A percentile compares a stretch with the other conserved stretches of the same genome.
Conservation (phyloP, 1,140 invertebrate genomes). For the Apolygus lucorum region DNA sequence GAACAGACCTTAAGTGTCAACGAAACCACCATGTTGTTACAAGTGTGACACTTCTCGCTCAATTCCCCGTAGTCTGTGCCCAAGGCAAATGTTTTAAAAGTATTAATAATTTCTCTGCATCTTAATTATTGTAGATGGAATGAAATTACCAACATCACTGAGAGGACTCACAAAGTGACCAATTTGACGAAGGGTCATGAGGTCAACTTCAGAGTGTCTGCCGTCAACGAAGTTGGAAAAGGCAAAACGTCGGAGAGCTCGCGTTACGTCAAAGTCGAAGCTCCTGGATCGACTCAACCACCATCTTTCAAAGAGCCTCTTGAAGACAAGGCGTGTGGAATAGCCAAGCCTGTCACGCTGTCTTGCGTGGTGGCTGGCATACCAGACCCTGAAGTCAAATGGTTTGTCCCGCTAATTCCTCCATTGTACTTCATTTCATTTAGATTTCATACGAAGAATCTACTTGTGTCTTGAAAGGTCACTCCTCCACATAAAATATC, state of each 20-base stretch:
- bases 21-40: too few relatives aligned
- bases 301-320: constrained; percentile 54
- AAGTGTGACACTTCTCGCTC: too few relatives aligned
- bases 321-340: constrained; percentile 47
- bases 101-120: too few relatives aligned
- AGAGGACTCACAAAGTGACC: constrained; percentile 53
- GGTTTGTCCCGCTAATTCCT: constrained; percentile 53
- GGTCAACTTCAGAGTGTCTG: constrained; percentile 64
- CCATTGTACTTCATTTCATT: too few relatives aligned
- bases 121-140: constrained; percentile 48
- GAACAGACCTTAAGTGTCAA: too few relatives aligned
- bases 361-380: constrained; percentile 69
- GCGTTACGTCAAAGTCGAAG: constrained; percentile 47
- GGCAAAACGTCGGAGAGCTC: constrained; percentile 51
- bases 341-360: constrained; percentile 53
- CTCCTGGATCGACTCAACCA: constrained; percentile 45
- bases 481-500: too few relatives aligned
- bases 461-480: too few relatives aligned
- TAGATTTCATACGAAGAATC: too few relatives aligned
- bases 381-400: constrained; percentile 72
- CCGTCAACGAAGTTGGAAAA: constrained; percentile 63
- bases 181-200: constrained; percentile 59
- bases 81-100: too few relatives aligned
- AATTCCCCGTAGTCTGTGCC: too few relatives aligned
- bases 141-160: constrained; percentile 51